Evolutionary conservation across 2,113 vertebrate genomes (phyloP).

Genomic region (Actinemys pallida): DNA sequence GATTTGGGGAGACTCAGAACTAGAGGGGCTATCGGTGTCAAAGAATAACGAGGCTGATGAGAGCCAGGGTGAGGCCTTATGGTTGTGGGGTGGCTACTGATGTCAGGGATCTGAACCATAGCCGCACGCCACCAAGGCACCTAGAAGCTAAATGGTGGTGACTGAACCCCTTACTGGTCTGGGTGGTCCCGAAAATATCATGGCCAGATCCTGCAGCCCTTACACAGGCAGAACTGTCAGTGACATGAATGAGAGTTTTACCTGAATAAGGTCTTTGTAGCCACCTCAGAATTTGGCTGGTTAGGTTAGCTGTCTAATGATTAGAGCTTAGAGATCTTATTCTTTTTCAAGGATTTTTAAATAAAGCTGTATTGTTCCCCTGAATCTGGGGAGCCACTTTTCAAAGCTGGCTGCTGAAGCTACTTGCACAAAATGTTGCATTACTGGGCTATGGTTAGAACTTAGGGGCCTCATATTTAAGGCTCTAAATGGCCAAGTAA

Average conservation of each 20-base stretch:
- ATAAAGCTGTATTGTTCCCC: neutral
- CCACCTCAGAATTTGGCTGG: neutral
- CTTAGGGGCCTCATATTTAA: neutral
- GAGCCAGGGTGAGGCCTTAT: neutral
- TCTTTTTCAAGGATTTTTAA: neutral
- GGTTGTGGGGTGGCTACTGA: no score
- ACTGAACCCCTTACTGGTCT: neutral
- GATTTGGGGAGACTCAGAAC: neutral
- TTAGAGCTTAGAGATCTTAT: neutral
- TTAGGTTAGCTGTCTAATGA: neutral
- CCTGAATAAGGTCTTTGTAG: neutral
- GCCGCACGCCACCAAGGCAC: neutral
- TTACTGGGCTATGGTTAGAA: neutral
- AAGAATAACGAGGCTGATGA: neutral
- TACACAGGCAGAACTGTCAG: neutral
- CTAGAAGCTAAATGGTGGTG: neutral
- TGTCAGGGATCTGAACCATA: neutral
- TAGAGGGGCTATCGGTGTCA: neutral
- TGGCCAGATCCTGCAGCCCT: neutral
- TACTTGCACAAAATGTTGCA: neutral
- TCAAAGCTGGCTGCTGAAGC: neutral
- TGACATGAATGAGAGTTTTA: neutral
- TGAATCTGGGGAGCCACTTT: neutral
- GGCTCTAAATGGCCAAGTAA: neutral
- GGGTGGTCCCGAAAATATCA: neutral